These are phyloP conservation scores for Troides helena DNA, from an alignment of 2,888 invertebrate genomes.

Conservation along the genomic window DNA sequence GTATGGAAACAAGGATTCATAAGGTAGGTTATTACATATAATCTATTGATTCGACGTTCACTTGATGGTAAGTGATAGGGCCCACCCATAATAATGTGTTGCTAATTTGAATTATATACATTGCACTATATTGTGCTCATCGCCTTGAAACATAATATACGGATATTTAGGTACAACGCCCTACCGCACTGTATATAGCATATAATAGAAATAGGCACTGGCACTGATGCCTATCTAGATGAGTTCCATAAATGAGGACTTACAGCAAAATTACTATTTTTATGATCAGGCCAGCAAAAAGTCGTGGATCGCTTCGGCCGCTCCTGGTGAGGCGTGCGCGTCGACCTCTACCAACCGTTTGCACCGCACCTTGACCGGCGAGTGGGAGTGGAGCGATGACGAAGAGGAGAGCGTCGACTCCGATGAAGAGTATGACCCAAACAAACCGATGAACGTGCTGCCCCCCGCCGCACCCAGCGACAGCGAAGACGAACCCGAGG, in stretches of 20 bases:
- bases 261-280: neutral
- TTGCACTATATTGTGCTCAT: too few relatives aligned
- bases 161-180: too few relatives aligned
- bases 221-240: too few relatives aligned
- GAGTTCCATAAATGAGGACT: neutral
- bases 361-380: conserved; percentile 94
- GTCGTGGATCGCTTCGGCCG: too few relatives aligned
- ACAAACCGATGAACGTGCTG: conserved; percentile 78
- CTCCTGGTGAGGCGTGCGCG: conserved; percentile 36
- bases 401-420: conserved; percentile 62
- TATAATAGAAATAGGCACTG: too few relatives aligned
- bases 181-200: too few relatives aligned
- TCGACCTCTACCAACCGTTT: conserved; percentile 86
- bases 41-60: neutral
- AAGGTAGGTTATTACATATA: conserved; percentile 79
- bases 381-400: conserved; percentile 94
- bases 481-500: conserved; percentile 72
- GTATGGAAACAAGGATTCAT: conserved; percentile 93
- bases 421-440: conserved; percentile 55
- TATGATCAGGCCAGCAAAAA: conserved; percentile 53
- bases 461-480: conserved; percentile 78
- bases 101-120: too few relatives aligned
- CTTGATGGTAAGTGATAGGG: neutral
- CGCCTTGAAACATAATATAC: too few relatives aligned
- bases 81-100: too few relatives aligned